phyloP scores from a whole-genome alignment of 2,797 vertebrate genomes.

The Sebastes trivittatus region DNA sequence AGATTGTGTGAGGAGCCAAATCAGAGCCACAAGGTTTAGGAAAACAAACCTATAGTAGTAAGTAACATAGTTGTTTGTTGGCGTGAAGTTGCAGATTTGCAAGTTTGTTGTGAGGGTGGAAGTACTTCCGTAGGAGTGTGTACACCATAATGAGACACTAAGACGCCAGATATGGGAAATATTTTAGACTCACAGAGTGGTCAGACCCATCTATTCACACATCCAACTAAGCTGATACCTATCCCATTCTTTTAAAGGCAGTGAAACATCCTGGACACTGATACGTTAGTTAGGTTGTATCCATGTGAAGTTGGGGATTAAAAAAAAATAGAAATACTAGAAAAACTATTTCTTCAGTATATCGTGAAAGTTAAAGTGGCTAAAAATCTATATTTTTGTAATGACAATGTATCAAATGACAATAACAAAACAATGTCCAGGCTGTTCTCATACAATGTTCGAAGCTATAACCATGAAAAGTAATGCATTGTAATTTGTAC shows the following conservation, averaged over 20 bases:
- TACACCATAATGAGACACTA: not conserved
- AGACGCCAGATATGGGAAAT: not conserved
- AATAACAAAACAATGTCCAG: not conserved
- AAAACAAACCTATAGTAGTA: not conserved
- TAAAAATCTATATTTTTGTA: not conserved
- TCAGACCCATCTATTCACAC: not conserved
- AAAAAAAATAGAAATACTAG: not conserved
- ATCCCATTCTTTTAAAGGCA: not conserved
- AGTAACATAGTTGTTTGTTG: not conserved
- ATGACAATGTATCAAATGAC: not conserved
- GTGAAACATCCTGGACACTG: not conserved
- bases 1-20: not conserved
- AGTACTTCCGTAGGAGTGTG: no score
- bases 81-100: not conserved
- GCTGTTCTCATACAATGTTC: no score
- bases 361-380: not conserved
- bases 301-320: not conserved
- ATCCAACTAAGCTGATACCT: not conserved
- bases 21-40: constrained; percentile 3
- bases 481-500: not conserved
- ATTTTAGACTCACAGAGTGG: not conserved
- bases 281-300: not conserved
- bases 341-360: not conserved
- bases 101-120: not conserved
- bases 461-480: not conserved